phyloP scores from a whole-genome alignment of 1,140 invertebrate species.

The Drosophila elegans region DNA sequence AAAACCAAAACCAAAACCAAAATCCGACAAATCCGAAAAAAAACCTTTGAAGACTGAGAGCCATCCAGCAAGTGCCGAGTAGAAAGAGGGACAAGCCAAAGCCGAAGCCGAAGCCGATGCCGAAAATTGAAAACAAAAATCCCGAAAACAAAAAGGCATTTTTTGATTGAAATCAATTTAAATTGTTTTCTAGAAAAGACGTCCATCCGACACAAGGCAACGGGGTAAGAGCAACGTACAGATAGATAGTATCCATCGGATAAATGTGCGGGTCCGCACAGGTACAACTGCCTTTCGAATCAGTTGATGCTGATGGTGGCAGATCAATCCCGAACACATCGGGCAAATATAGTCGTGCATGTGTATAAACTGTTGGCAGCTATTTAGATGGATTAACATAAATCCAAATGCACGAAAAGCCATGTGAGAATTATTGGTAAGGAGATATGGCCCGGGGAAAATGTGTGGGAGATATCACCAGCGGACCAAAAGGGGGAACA shows the following conservation, averaged over 20 bases:
- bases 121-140: conserved; percentile 56
- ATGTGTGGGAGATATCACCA: conserved; percentile 57
- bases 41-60: conserved; percentile 53
- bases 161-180: conserved; percentile 83
- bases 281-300: conserved; percentile 14
- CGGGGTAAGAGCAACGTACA: conserved; percentile 28
- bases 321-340: conserved; percentile 48
- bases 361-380: conserved; percentile 74
- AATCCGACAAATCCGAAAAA: conserved; percentile 25
- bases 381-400: conserved; percentile 79
- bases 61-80: conserved; percentile 64
- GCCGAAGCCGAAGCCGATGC: conserved; percentile 8
- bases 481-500: background rate
- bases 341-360: conserved; percentile 73
- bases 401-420: conserved; percentile 64
- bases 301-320: conserved; percentile 10
- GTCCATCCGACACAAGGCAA: conserved; percentile 50
- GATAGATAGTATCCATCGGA: conserved; percentile 66
- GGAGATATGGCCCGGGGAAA: conserved; percentile 9
- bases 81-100: conserved; percentile 31
- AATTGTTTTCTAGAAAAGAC: conserved; percentile 81
- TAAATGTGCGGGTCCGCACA: conserved; percentile 54
- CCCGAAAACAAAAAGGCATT: conserved; percentile 77
- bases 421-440: conserved; percentile 64
- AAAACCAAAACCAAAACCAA: conserved; percentile 39